Evolutionary conservation across 2,888 invertebrate genomes (phyloP), one percentile per base, ranked within the genome.

Genomic region (Dicyrtomina minuta): DNA sequence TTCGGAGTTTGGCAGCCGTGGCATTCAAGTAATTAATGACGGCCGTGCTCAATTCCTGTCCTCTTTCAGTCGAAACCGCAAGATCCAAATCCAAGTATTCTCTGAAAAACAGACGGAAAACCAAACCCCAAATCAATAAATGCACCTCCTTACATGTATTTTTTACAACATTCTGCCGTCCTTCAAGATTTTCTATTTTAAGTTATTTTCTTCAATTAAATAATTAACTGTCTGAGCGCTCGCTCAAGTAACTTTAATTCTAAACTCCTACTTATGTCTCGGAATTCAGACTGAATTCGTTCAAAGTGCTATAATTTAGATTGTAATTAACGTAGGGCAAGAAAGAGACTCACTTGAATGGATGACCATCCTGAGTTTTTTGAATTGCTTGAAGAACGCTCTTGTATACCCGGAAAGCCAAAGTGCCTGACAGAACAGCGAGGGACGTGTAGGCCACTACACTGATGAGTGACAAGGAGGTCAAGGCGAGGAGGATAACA

Each of bases 321-420:
- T n/a, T n/a, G n/a, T n/a, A n/a, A n/a, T n/a, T n/a, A n/a, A n/a
- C n/a, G n/a, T n/a, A n/a, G n/a, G n/a, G n/a, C n/a, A n/a, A n/a
- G n/a, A n/a, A n/a, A n/a, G n/a, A n/a, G n/a, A 85, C 89, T 89
- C 81, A 96, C 95, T 96, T 95, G 90, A 97, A 97, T 71, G 97
- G 97, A 84, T 97, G 96, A 81, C 95, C 96, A 82, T 96, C 96
- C 79, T 93, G 93, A 33, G 84, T 84, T 85, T 97, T 98, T 86
- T 97, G 96, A 79, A 97, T 90, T 77, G 95, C 94, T 82, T 93
- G 93, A 83, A 96, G 88, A 81, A 96, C 89, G 83, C 91, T 93
- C 87, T 93, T 95, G 89, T 97, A 97, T 82, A 97, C 88, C 82
- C 97, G 90, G 90, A 95, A 96, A 83, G 90, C 89, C 82, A 96